A percentile compares a stretch with the other conserved stretches of the same genome.
Conservation (phyloP, 2,113 vertebrate genomes). For the Grammatotria lemairii region DNA sequence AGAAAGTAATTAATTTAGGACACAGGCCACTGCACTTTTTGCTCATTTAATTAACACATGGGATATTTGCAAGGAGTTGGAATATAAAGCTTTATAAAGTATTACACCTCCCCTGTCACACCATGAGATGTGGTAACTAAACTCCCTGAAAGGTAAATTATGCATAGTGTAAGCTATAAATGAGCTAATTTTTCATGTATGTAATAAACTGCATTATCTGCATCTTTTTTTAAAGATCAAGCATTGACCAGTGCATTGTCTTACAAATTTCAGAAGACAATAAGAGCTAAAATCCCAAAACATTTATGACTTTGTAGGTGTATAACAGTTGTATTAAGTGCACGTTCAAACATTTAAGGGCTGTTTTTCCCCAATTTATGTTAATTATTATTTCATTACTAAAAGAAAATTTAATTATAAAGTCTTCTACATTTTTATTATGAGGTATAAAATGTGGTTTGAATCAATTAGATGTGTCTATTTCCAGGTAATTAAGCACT, state of each 20-base stretch:
- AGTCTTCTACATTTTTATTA: not conserved
- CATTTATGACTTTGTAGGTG: not conserved
- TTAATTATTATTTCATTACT: not conserved
- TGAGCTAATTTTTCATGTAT: not conserved
- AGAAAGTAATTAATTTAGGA: conserved; percentile 81
- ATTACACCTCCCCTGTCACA: conserved; percentile 57
- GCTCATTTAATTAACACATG: conserved; percentile 75
- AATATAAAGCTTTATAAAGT: conserved; percentile 64
- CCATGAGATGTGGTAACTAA: conserved; percentile 28
- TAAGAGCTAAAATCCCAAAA: not conserved
- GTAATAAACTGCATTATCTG: not conserved
- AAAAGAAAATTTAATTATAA: not conserved
- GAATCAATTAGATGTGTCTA: not conserved
- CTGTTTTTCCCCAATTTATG: not conserved
- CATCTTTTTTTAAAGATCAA: not conserved
- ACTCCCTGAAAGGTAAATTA: conserved; percentile 37
- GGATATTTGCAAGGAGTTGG: conserved; percentile 63
- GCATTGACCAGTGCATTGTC: not conserved
- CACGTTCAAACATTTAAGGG: not conserved
- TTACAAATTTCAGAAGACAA: not conserved
- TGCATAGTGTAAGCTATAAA: conserved; percentile 11
- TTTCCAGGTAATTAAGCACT: not conserved
- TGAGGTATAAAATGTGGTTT: not conserved
- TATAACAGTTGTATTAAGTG: not conserved
- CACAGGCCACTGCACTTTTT: conserved; percentile 78